Evolutionary conservation across 2,888 invertebrate species (phyloP), one percentile per base, ranked within the genome.

Genomic region (Dryobotodes eremita): DNA sequence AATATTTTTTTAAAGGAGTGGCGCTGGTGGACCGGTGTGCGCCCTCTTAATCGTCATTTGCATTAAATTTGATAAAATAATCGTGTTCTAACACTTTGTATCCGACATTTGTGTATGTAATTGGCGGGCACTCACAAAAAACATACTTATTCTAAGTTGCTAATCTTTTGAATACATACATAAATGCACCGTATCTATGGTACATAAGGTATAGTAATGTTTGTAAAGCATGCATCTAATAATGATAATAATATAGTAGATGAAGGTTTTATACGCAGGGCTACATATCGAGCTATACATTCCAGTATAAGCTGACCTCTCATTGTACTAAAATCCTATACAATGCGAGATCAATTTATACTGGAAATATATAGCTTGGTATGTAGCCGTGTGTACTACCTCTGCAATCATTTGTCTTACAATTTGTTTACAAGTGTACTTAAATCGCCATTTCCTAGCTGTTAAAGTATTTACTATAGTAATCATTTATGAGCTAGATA

Each of bases 1-100:
- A n/a, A n/a, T n/a, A n/a, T n/a, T n/a, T n/a, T n/a, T n/a, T n/a
- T n/a, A n/a, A n/a, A n/a, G n/a, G n/a, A n/a, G n/a, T n/a, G n/a
- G n/a, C n/a, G n/a, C n/a, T n/a, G n/a, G n/a, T n/a, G n/a, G n/a
- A n/a, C n/a, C n/a, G n/a, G n/a, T n/a, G n/a, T n/a, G n/a, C n/a
- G n/a, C n/a, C n/a, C n/a, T n/a, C n/a, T n/a, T n/a, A 79, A 86
- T 80, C 31, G 66, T 66, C 8, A 77, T 31, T 66, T 71, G 69
- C 77, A 85, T 86, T 80, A 62, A 77, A 73, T 75, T 61, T 86
- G 26, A 74, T 75, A 75, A 59, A 80, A 70, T 57, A 71, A 84
- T 75, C 55, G 48, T 72, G 46, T 50, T 26, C 62, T 64, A 62
- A 72, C 46, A 46, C 10, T 76, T 42, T 48, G 66, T 64, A 68